Percentiles rank a stretch among this genome's conserved stretches.
Conservation (phyloP, 2,888 invertebrate species). For the Drosophila pseudotalamancana region DNA sequence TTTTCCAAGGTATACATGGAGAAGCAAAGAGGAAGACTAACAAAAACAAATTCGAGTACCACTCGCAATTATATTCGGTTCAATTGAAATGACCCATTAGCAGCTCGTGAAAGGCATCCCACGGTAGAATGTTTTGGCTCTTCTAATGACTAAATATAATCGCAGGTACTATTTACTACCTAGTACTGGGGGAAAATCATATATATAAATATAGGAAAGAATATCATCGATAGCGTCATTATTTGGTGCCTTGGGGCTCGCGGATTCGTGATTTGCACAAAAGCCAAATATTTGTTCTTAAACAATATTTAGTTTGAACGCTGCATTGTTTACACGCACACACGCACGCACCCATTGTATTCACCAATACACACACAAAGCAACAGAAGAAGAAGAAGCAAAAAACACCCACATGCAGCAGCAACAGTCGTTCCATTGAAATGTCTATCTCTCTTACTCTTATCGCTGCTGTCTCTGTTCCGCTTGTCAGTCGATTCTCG, state of each 20-base stretch:
- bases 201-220: constrained; percentile 27
- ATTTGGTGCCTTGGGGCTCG: constrained; percentile 30
- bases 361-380: constrained; percentile 29
- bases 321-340: constrained; percentile 73
- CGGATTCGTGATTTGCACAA: constrained; percentile 74
- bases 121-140: constrained; percentile 26
- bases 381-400: background rate
- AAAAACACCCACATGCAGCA: constrained; percentile 39
- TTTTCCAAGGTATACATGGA: constrained; percentile 1
- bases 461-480: constrained; percentile 13
- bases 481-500: constrained; percentile 45
- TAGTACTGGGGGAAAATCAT: background rate
- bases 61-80: constrained; percentile 51
- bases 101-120: constrained; percentile 76
- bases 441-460: constrained; percentile 18
- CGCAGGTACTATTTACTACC: constrained; percentile 10
- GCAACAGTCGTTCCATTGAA: constrained; percentile 55
- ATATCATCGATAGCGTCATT: constrained; percentile 71
- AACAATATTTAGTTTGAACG: constrained; percentile 77
- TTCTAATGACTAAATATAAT: constrained; percentile 58
- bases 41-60: constrained; percentile 4
- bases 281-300: constrained; percentile 77
- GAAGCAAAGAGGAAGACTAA: background rate
- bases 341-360: constrained; percentile 44
- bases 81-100: constrained; percentile 77